Percentiles rank a stretch among this genome's conserved stretches.
phyloP scores from a whole-genome alignment of 2,113 vertebrate species.

The Martes martes region DNA sequence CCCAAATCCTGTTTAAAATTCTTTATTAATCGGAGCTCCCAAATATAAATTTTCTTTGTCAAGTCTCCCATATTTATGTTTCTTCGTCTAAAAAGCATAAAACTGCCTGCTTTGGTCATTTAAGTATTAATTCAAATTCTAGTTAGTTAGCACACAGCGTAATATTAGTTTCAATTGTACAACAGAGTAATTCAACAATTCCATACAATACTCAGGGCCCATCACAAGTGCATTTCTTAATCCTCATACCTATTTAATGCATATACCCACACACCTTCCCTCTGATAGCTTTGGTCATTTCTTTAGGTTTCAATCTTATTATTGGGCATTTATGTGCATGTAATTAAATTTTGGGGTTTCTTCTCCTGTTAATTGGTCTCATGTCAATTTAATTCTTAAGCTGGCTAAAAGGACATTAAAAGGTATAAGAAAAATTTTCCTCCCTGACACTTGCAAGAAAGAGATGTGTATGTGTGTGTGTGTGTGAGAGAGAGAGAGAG shows the following conservation, averaged over 20 bases:
- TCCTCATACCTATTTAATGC: neutral
- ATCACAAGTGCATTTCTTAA: neutral
- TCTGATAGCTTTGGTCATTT: neutral
- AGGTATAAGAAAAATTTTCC: neutral
- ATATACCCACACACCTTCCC: neutral
- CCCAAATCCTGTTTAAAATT: neutral
- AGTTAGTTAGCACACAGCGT: neutral
- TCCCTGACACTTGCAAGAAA: neutral
- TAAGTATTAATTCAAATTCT: neutral
- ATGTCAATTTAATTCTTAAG: neutral
- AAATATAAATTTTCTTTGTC: neutral
- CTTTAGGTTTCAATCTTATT: neutral
- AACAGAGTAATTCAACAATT: neutral
- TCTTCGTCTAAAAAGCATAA: neutral
- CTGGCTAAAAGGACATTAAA: neutral
- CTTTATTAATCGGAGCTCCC: neutral
- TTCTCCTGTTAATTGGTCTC: neutral
- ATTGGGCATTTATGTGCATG: neutral
- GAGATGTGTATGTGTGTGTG: neutral
- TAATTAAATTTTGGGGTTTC: neutral
- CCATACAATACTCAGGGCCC: neutral
- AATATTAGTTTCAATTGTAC: neutral
- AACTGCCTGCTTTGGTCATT: neutral
- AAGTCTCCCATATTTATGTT: neutral
- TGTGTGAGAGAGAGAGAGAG: neutral